These are phyloP conservation scores for Conopomorpha cramerella DNA, from an alignment of 1,140 invertebrate species.

Conservation along the genomic window DNA sequence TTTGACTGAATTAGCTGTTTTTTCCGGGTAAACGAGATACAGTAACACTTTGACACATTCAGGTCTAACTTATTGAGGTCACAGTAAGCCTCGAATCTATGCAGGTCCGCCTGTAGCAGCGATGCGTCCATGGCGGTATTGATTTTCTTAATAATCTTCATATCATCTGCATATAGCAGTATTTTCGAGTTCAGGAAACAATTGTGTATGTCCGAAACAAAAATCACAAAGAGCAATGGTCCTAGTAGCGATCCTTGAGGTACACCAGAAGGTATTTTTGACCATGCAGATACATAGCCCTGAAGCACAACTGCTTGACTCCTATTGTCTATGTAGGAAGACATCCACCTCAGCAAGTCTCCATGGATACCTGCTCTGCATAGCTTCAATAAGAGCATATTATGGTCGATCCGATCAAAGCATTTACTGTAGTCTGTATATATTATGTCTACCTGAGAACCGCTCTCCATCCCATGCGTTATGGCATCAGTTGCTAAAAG, in stretches of 20 bases:
- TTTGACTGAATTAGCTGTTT: no score
- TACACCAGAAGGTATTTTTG: conserved; percentile 1
- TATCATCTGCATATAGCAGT: conserved; percentile 7
- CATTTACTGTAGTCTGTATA: conserved; percentile 22
- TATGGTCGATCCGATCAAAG: no score
- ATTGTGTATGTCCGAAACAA: conserved; percentile 6
- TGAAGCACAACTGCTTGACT: conserved; percentile 2
- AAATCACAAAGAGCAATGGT: conserved; percentile 4
- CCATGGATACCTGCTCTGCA: conserved; percentile 4
- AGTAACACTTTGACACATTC: no score
- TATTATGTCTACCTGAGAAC: conserved; percentile 15
- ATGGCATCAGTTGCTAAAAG: conserved; percentile 6
- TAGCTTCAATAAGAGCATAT: conserved; percentile 10
- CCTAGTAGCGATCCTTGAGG: no score
- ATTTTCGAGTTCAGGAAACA: conserved; percentile 9
- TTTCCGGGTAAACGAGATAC: no score
- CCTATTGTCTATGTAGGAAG: conserved; percentile 7
- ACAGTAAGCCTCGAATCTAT: no score
- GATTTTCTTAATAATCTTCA: no score
- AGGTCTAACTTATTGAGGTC: no score
- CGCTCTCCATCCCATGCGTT: conserved; percentile 6
- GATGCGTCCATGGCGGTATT: no score
- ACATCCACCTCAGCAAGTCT: conserved; percentile 10
- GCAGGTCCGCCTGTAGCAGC: no score
- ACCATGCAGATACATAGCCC: conserved; percentile 1